These are phyloP conservation scores for Tichodroma muraria DNA, from an alignment of 2,113 vertebrate species.

Conservation along the genomic window DNA sequence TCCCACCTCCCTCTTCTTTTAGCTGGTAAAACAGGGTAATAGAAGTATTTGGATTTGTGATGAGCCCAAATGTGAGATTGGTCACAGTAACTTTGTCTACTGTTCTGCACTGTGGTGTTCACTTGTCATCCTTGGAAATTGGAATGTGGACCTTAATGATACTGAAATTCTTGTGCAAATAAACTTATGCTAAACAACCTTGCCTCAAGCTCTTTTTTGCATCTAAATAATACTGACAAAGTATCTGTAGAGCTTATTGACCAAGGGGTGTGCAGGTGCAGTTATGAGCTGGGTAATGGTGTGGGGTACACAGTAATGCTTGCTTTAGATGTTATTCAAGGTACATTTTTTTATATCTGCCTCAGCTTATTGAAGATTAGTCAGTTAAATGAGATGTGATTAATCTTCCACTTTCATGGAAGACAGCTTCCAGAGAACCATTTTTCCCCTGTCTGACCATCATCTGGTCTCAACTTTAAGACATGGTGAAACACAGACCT, in stretches of 20 bases:
- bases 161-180: constrained; percentile 39
- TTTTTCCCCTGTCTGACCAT: neutral
- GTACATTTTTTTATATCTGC: neutral
- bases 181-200: neutral
- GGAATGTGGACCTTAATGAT: neutral
- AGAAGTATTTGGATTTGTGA: neutral
- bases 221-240: neutral
- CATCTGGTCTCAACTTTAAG: neutral
- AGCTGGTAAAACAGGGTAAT: neutral
- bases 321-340: neutral
- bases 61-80: neutral
- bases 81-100: neutral
- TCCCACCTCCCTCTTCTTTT: neutral
- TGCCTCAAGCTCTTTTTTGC: neutral
- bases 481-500: neutral
- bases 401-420: neutral
- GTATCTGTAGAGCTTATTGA: neutral
- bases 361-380: neutral
- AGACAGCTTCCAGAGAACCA: neutral
- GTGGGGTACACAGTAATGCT: neutral
- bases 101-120: constrained; percentile 27
- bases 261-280: neutral
- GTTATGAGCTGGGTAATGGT: neutral
- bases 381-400: neutral
- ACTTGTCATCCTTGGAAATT: neutral